Evolutionary conservation across 2,113 vertebrate genomes (phyloP), one percentile per base, ranked within the genome.

Genomic region (Brachyhypopomus occidentalis): DNA sequence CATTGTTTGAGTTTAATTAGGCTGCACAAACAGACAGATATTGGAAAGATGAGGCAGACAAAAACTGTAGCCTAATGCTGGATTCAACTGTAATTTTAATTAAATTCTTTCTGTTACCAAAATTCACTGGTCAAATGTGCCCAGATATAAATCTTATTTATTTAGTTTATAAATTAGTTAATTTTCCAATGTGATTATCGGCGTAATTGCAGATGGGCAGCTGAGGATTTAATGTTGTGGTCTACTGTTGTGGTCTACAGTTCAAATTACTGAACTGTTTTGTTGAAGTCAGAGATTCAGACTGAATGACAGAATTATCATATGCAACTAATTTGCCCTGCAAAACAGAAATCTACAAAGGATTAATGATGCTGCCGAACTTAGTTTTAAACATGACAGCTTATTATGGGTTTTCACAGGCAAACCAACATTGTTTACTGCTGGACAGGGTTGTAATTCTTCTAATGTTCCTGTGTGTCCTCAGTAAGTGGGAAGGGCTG

Each of bases 1-100:
- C n/a, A 81, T 81, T 81, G 70, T 81, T 81, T 84, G 69, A 74
- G 70, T 81, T 84, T 84, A 78, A 81, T 84, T 84, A 81, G 62
- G 52, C 77, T 77, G 78, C 63, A 63, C 58, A 79, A 72, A 72
- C 62, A 58, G n/a, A 25, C 64, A 78, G 80, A 62, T 23, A 72
- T 23, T 41, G 73, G 23, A 66, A 25, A 66, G 34, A 59, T 64
- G 16, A 14, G 52, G 25, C n/a, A 60, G 77, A 34, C 5, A 8
- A 59, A 62, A 58, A 63, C 14, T 19, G 62, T 25, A 77, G 45
- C 75, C 9, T 52, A 76, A 70, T 76, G 45, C n/a, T 20, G 5
- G 20, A 59, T 23, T 7, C 55, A 69, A 81, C n/a, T 80, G 41
- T 45, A 77, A 69, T 71, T 81, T 75, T 69, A 81, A 74, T 84